phyloP scores from a whole-genome alignment of 2,888 invertebrate species.

The Cryptosula pallasiana region DNA sequence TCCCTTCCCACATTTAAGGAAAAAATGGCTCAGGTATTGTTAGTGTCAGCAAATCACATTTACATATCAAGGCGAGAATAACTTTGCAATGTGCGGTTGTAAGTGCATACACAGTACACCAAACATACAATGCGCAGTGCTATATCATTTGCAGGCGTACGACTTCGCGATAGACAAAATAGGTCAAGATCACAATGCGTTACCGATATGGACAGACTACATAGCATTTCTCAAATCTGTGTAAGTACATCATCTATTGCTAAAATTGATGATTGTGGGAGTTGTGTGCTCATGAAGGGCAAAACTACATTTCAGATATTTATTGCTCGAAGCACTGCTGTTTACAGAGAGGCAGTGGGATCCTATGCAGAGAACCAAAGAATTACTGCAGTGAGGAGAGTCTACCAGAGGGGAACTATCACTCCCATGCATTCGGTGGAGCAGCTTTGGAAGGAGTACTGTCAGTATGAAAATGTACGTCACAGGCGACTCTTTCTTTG shows the following conservation, averaged over 20 bases:
- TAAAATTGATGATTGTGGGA: too few relatives aligned
- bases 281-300: too few relatives aligned
- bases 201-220: slow-evolving; percentile 96
- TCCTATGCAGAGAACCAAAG: slow-evolving; percentile 99
- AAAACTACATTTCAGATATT: too few relatives aligned
- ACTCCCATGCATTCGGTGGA: slow-evolving; percentile 97
- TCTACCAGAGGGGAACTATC: slow-evolving; percentile 90
- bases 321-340: too few relatives aligned
- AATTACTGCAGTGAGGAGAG: slow-evolving; percentile 93
- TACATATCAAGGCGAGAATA: too few relatives aligned
- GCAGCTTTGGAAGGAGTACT: slow-evolving; percentile 88
- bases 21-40: slow-evolving; percentile 82
- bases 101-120: too few relatives aligned
- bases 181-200: slow-evolving; percentile 95
- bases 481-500: too few relatives aligned
- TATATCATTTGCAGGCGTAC: slow-evolving; percentile 73
- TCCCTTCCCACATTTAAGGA: slow-evolving; percentile 65
- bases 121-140: too few relatives aligned
- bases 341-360: slow-evolving; percentile 81
- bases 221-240: slow-evolving; percentile 91
- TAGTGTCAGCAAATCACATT: too few relatives aligned
- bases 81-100: too few relatives aligned
- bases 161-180: slow-evolving; percentile 98
- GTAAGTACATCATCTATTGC: too few relatives aligned
- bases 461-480: slow-evolving; percentile 73